These are phyloP conservation scores for Perithous albicinctus DNA, from an alignment of 2,888 invertebrate genomes.

Conservation along the genomic window DNA sequence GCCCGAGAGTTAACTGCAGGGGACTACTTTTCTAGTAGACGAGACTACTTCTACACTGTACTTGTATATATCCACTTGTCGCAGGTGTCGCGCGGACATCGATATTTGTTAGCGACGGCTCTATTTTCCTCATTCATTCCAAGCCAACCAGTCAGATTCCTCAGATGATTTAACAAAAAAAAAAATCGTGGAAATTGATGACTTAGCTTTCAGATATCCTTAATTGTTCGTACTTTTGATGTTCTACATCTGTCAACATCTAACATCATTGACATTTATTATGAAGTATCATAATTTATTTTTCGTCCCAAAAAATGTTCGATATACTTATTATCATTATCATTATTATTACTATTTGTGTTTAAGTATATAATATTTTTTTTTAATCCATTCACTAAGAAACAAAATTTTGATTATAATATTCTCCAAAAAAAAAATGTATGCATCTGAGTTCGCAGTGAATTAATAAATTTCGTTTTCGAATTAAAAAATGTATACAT, in stretches of 20 bases:
- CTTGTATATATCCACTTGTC: slow-evolving; percentile 53
- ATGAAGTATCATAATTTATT: not conserved
- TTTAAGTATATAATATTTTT: no score
- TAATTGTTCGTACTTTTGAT: not conserved
- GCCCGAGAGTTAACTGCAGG: slow-evolving; percentile 18
- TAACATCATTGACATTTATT: not conserved
- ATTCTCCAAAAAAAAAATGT: no score
- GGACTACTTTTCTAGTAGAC: slow-evolving; percentile 43
- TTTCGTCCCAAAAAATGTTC: no score
- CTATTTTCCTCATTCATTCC: slow-evolving; percentile 44
- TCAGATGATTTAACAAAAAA: slow-evolving; percentile 25
- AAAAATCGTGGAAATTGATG: not conserved
- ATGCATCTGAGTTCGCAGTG: no score
- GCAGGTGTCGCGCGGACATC: slow-evolving; percentile 49
- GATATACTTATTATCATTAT: no score
- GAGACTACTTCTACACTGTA: slow-evolving; percentile 53
- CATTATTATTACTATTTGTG: no score
- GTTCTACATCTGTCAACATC: not conserved
- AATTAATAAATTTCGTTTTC: not conserved
- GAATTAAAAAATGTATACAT: not conserved
- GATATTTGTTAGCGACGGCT: slow-evolving; percentile 49
- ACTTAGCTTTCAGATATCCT: not conserved
- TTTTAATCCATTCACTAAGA: no score
- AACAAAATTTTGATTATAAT: no score
- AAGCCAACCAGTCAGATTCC: slow-evolving; percentile 30